A percentile compares a stretch with the other conserved stretches of the same genome.
These are phyloP conservation scores for Oreochromis aureus DNA, from an alignment of 2,113 vertebrate species.

Conservation along the genomic window DNA sequence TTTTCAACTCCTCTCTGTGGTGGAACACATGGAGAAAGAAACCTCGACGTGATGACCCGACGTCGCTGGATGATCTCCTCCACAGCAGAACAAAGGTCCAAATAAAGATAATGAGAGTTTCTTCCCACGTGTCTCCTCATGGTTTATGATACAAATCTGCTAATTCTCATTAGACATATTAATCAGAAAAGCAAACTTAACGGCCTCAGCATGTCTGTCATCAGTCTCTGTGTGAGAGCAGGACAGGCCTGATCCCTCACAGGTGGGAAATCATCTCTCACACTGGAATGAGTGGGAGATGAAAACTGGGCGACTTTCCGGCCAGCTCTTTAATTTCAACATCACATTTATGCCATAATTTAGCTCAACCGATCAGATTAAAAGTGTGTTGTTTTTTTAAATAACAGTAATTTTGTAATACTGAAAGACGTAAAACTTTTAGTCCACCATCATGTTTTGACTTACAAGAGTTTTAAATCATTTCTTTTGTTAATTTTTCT, in stretches of 20 bases:
- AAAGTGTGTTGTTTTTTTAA: accelerated
- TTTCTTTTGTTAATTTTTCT: not conserved
- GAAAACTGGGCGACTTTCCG: accelerated
- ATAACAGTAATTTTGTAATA: not conserved
- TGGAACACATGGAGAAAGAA: not conserved
- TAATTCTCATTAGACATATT: not conserved
- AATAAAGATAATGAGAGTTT: not conserved
- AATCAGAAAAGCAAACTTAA: not conserved
- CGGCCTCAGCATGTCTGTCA: not conserved
- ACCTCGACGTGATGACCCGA: accelerated
- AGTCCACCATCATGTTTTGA: not conserved
- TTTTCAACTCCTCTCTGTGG: not conserved
- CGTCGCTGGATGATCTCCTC: not conserved
- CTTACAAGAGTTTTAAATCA: accelerated
- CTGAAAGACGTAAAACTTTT: not conserved
- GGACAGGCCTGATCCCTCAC: not conserved
- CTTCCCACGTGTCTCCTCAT: not conserved
- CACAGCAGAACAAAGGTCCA: not conserved
- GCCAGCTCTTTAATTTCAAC: not conserved
- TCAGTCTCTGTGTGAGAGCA: not conserved
- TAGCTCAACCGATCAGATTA: not conserved
- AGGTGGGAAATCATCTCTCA: accelerated
- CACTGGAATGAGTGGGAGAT: too few species aligned
- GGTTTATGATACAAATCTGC: not conserved
- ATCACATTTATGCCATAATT: accelerated